Evolutionary conservation across 2,113 vertebrate genomes (phyloP).

Genomic region (Electrona antarctica): DNA sequence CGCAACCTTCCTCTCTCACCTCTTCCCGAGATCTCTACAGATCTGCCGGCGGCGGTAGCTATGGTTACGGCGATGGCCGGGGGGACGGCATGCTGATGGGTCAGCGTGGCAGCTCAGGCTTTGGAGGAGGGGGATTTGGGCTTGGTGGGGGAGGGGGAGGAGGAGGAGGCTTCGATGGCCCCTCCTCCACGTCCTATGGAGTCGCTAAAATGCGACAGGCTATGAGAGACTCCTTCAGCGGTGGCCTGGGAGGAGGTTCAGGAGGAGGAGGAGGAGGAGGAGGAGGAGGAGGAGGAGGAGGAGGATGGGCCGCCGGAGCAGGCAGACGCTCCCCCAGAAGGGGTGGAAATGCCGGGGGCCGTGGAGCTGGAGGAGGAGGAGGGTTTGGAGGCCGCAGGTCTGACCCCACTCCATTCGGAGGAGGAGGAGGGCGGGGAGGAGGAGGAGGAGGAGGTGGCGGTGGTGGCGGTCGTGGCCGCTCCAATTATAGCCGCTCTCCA

Average conservation of each 20-base stretch:
- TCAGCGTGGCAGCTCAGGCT: slow-evolving; percentile 81
- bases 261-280: slow-evolving; percentile 80
- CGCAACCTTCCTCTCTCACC: slow-evolving; percentile 80
- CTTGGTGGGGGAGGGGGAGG: slow-evolving; percentile 63
- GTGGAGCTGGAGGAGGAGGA: slow-evolving; percentile 77
- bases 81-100: slow-evolving; percentile 79
- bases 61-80: slow-evolving; percentile 85
- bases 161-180: slow-evolving; percentile 82
- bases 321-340: slow-evolving; percentile 79
- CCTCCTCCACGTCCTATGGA: slow-evolving; percentile 81
- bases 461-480: slow-evolving; percentile 75
- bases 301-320: too few relatives aligned
- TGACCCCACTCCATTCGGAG: slow-evolving; percentile 80
- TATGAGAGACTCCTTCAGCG: slow-evolving; percentile 83
- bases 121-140: slow-evolving; percentile 77
- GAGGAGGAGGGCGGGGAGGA: slow-evolving; percentile 72
- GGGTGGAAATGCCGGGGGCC: slow-evolving; percentile 76
- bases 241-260: slow-evolving; percentile 79
- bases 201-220: slow-evolving; percentile 84
- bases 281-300: too few relatives aligned
- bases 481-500: slow-evolving; percentile 76
- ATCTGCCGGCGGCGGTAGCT: slow-evolving; percentile 79
- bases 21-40: slow-evolving; percentile 89
- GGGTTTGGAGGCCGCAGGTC: slow-evolving; percentile 77
- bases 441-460: slow-evolving; percentile 75